Base-by-base conservation (phyloP, 2,113 vertebrate species). In the Dromiciops gliroides region DNA sequence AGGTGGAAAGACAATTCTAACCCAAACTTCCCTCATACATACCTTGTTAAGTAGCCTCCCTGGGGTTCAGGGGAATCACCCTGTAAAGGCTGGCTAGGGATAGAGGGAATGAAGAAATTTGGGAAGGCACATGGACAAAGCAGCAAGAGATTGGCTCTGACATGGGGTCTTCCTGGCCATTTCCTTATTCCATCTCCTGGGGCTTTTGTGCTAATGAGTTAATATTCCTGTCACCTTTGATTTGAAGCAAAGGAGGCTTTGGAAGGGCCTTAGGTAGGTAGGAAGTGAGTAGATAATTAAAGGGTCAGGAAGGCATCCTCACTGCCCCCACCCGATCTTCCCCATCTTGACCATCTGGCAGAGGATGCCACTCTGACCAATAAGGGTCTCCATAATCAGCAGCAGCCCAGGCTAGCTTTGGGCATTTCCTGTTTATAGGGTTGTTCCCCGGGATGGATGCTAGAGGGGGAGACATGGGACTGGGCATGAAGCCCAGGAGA, bases 141-240 rank as follows among this genome's bases (percentile, higher is more conserved):
- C n/a, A 83, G n/a, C n/a, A 83, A 44, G 16, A 83, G 67, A 83
- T 44, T 83, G n/a, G 67, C 67, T 83, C 19, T 83, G 67, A 83
- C 67, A 44, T 23, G n/a, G 67, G 67, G n/a, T 83, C 67, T 83
- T 83, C 67, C 67, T 83, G 67, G 67, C 67, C n/a, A 83, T 83
- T n/a, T 44, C 19, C 67, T 83, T 83, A 83, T 83, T 83, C 19
- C n/a, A 83, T 83, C 67, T 83, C 67, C 67, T 83, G 67, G n/a
- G 67, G 67, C 67, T 83, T 83, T 94, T 90, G 49, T 92, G 91
- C 93, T 97, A 95, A 96, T 88, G 91, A 97, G 94, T 97, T 96
- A 93, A 94, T 93, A 96, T 91, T 95, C 51, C 60, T 91, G 89
- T 95, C 93, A 94, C 94, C 96, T 97, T 93, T 94, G 95, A 90